phyloP scores from a whole-genome alignment of 1,140 invertebrate species.

The Drosophila oshimai region DNA sequence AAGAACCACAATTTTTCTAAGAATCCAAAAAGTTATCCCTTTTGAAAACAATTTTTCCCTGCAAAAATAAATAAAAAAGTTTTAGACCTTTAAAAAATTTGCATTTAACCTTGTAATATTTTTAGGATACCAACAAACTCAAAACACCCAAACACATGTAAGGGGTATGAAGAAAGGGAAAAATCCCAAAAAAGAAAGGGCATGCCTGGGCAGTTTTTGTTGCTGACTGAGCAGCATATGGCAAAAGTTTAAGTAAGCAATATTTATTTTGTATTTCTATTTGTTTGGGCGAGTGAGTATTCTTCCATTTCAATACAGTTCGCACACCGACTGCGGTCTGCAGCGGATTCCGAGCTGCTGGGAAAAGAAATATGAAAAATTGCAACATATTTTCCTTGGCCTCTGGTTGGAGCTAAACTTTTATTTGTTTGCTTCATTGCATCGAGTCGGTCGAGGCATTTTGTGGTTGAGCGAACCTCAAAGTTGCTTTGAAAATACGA shows the following conservation, averaged over 20 bases:
- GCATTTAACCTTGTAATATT: no score
- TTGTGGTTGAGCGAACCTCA: constrained; percentile 70
- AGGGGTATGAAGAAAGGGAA: not conserved
- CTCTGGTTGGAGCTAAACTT: constrained; percentile 64
- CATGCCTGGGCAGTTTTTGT: constrained; percentile 69
- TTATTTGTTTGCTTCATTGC: constrained; percentile 78
- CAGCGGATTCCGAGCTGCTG: constrained; percentile 18
- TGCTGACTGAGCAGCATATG: constrained; percentile 73
- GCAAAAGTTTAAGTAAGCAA: constrained; percentile 78
- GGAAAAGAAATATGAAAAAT: constrained; percentile 67
- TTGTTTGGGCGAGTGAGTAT: constrained; percentile 43
- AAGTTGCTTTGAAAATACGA: constrained; percentile 39
- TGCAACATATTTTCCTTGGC: constrained; percentile 76
- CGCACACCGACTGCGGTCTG: constrained; percentile 30
- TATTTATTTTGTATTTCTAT: constrained; percentile 66
- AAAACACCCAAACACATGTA: not conserved
- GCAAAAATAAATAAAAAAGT: no score
- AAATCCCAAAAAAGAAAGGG: constrained; percentile 44
- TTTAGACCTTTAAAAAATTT: no score
- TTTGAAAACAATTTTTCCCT: no score
- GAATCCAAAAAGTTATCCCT: no score
- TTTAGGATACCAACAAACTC: not conserved
- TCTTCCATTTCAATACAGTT: constrained; percentile 46
- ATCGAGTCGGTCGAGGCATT: constrained; percentile 68
- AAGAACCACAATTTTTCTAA: no score